phyloP scores from a whole-genome alignment of 2,113 vertebrate species.

The Megaleporinus macrocephalus region DNA sequence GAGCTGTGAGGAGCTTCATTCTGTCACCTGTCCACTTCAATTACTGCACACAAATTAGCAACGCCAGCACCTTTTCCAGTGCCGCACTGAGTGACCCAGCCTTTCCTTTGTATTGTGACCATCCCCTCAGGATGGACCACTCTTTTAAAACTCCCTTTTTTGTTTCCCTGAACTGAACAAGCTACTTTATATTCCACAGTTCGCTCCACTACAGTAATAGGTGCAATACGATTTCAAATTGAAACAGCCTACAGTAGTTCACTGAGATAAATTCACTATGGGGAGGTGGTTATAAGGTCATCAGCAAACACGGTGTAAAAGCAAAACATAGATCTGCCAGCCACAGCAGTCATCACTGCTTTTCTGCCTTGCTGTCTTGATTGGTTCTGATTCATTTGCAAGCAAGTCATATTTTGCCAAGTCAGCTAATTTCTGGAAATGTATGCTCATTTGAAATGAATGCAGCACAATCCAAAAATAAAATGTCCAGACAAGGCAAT shows the following conservation, averaged over 20 bases:
- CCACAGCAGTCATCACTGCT: not conserved
- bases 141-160: not conserved
- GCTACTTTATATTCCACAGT: not conserved
- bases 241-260: not conserved
- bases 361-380: not conserved
- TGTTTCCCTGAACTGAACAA: not conserved
- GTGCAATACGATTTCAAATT: not conserved
- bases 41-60: not conserved
- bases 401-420: not conserved
- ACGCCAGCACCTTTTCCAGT: not conserved
- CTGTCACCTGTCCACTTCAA: constrained; percentile 8
- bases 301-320: not conserved
- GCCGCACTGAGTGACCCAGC: not conserved
- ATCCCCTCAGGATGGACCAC: not conserved
- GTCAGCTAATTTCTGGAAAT: no score
- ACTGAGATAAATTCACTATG: not conserved
- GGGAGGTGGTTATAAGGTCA: not conserved
- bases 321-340: not conserved
- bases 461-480: no score
- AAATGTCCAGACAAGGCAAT: no score
- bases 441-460: no score
- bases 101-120: not conserved
- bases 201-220: not conserved
- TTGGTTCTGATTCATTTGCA: constrained; percentile 23
- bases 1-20: not conserved